phyloP scores from a whole-genome alignment of 2,113 vertebrate species.

The Nycticryphes semicollaris region DNA sequence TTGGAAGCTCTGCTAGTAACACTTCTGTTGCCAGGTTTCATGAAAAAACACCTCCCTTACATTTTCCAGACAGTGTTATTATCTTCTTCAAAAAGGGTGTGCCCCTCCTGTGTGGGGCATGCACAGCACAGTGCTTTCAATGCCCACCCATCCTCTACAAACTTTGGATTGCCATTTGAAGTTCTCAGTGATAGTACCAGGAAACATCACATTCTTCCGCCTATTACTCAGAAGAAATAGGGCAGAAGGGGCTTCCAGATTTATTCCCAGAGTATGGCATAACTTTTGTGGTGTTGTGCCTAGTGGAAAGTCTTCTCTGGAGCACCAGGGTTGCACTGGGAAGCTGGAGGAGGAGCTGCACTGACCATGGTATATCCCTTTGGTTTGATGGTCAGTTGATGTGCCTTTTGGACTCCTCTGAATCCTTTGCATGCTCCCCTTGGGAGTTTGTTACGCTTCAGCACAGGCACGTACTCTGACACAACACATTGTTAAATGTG shows the following conservation, averaged over 20 bases:
- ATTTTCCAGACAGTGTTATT: neutral
- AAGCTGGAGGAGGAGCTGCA: neutral
- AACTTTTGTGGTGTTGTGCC: neutral
- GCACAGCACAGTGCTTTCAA: neutral
- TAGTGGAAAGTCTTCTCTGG: neutral
- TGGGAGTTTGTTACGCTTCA: neutral
- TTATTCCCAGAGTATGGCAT: neutral
- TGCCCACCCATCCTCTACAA: neutral
- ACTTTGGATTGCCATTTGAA: neutral
- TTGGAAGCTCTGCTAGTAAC: neutral
- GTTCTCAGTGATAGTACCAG: neutral
- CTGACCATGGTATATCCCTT: no score
- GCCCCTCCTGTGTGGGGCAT: accelerated
- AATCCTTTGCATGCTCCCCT: neutral
- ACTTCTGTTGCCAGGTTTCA: neutral
- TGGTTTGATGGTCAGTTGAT: neutral
- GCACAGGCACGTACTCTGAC: accelerated
- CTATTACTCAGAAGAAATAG: neutral
- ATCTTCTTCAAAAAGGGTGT: neutral
- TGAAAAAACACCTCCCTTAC: neutral
- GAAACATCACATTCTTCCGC: neutral
- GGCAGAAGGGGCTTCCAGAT: neutral
- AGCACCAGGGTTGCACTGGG: no score
- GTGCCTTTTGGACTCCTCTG: neutral
- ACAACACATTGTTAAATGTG: neutral